A percentile compares a stretch with the other conserved stretches of the same genome.
Evolutionary conservation across 2,888 invertebrate genomes (phyloP).

Genomic region (Drosophila stalkeri): DNA sequence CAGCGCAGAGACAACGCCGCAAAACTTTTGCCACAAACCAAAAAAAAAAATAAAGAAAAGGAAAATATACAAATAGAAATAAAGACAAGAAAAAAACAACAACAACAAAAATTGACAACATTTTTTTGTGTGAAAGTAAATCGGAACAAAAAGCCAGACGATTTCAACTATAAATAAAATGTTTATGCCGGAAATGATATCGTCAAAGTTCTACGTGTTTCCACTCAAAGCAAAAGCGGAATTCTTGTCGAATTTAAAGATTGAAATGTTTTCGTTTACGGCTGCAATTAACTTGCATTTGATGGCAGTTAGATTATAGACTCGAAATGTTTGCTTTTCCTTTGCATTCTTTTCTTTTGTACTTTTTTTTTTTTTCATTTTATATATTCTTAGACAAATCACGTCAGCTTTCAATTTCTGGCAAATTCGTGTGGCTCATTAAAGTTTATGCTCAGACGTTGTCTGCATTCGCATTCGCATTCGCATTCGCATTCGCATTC

Average conservation of each 20-base stretch:
- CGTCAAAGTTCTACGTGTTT: constrained; percentile 26
- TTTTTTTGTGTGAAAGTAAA: constrained; percentile 48
- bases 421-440: constrained; percentile 77
- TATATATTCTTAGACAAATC: constrained; percentile 50
- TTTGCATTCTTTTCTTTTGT: neutral
- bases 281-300: constrained; percentile 2
- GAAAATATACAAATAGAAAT: constrained; percentile 2
- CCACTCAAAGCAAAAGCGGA: constrained; percentile 11
- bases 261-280: constrained; percentile 8
- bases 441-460: constrained; percentile 75
- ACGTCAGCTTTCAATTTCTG: constrained; percentile 78
- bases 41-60: neutral
- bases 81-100: neutral
- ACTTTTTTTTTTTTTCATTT: neutral
- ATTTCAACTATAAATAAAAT: constrained; percentile 60
- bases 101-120: constrained; percentile 55
- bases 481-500: constrained; percentile 51
- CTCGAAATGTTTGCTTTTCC: neutral
- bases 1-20: constrained; percentile 54
- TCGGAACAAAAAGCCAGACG: constrained; percentile 48
- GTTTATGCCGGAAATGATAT: constrained; percentile 57
- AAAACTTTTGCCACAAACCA: constrained; percentile 51
- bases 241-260: constrained; percentile 14
- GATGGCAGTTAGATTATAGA: neutral
- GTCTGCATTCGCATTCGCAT: constrained; percentile 52